Evolutionary conservation across 92 coral and sea anemone genomes (phyloP).

Genomic region (Epizoanthus scotinus): DNA sequence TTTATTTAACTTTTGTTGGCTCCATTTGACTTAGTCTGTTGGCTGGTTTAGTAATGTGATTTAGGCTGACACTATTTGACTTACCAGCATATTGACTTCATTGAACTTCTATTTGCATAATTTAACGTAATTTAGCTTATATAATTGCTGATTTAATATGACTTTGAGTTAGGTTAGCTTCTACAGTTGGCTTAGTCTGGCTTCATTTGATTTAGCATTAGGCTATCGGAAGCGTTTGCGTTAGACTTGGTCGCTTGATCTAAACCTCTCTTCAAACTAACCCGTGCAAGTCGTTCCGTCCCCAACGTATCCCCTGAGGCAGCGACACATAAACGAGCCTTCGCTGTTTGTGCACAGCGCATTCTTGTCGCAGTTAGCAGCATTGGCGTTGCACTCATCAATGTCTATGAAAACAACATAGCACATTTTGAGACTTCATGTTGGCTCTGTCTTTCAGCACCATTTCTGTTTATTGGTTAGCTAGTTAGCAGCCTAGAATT

Average conservation of each 20-base stretch:
- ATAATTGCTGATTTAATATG: no score
- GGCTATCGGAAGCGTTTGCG: not conserved
- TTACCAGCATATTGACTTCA: no score
- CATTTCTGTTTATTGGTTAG: not conserved
- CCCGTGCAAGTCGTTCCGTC: constrained; percentile 27
- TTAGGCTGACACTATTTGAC: no score
- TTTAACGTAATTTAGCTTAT: no score
- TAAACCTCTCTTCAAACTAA: constrained; percentile 11
- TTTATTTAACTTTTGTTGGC: no score
- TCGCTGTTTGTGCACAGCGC: constrained; percentile 43
- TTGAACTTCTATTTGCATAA: no score
- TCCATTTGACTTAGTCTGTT: no score
- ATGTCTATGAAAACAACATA: constrained; percentile 38
- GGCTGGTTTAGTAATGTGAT: no score
- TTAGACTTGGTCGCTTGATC: no score
- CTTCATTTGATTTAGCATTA: not conserved
- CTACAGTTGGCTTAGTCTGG: not conserved
- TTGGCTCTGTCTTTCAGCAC: not conserved
- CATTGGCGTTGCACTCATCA: constrained; percentile 32
- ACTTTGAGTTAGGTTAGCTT: no score
- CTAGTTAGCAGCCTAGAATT: not conserved
- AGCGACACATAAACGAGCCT: constrained; percentile 32
- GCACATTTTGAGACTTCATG: constrained; percentile 35
- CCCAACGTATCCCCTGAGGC: constrained; percentile 30
- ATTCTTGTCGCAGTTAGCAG: constrained; percentile 42